Evolutionary conservation across 2,113 vertebrate species (phyloP), one percentile per base, ranked within the genome.

Genomic region (Tapirus terrestris): DNA sequence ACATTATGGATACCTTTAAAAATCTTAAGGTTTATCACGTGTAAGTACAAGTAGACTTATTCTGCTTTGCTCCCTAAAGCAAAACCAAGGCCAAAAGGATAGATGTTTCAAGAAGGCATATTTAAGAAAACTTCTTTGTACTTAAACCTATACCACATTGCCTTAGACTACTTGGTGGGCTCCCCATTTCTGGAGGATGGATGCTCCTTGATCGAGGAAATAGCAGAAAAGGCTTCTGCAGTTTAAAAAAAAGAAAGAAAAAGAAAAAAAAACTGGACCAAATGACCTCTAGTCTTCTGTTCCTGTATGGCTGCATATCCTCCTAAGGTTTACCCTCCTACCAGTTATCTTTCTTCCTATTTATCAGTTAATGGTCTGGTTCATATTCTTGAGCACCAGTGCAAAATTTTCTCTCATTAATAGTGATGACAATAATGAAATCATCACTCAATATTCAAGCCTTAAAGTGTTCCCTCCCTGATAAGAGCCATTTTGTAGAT

Each of bases 401-500:
- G 23, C 14, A 67, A 58, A 56, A 11, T n/a, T 43, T 70, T 18
- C 75, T 86, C 80, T 95, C 63, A 84, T 65, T 86, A 51, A 70
- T 31, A 77, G 58, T 60, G 75, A 86, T 43, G 48, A 63, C 39
- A 94, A 27, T 39, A 94, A 43, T n/a, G 61, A 95, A 89, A 45
- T 53, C 36, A 51, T 36, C 79, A 77, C 29, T 93, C 77, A 61
- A 53, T 65, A 95, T 51, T 93, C 36, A 95, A 91, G 82, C 8
- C 36, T 79, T 79, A 60, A 16, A 39, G 2, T 60, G 39, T 43
- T 68, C n/a, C 56, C 23, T 90, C 75, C 43, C 6, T 33, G 70
- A 14, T 79, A 70, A 96, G n/a, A 70, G 76, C 27, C 51, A 91
- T 80, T 96, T 83, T 95, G 43, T 87, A 96, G 63, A 80, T 76